These are phyloP conservation scores for Flabesymbios commensalis DNA, from an alignment of 2,888 invertebrate species.

Conservation along the genomic window DNA sequence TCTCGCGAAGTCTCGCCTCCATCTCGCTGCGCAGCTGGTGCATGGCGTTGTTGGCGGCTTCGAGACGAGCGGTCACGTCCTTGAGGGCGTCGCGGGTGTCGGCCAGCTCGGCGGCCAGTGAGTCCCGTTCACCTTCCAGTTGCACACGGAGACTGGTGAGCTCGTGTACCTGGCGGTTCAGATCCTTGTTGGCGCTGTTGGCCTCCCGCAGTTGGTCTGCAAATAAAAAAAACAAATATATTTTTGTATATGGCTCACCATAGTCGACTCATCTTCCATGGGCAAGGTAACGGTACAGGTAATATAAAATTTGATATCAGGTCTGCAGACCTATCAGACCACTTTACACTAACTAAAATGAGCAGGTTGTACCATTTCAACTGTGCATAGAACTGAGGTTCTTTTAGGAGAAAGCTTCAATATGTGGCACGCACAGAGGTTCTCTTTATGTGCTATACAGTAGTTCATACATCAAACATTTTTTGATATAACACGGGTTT, in stretches of 20 bases:
- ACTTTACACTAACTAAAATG: too few relatives aligned
- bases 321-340: too few relatives aligned
- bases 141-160: conserved; percentile 87
- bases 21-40: conserved; percentile 94
- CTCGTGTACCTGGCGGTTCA: conserved; percentile 91
- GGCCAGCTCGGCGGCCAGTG: conserved; percentile 95
- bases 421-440: too few relatives aligned
- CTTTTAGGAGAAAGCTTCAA: too few relatives aligned
- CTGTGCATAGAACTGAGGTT: too few relatives aligned
- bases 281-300: too few relatives aligned
- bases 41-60: conserved; percentile 79
- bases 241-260: not conserved
- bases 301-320: too few relatives aligned
- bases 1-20: conserved; percentile 94
- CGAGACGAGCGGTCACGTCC: conserved; percentile 91
- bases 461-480: too few relatives aligned
- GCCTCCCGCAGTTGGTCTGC: conserved; percentile 94
- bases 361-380: too few relatives aligned
- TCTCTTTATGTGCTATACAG: too few relatives aligned
- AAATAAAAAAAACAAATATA: not conserved
- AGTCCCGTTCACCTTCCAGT: conserved; percentile 99
- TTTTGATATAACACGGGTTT: too few relatives aligned
- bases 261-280: too few relatives aligned
- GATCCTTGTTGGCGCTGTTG: conserved; percentile 89
- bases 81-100: conserved; percentile 94